phyloP scores from a whole-genome alignment of 2,797 vertebrate genomes.

The Acropternis orthonyx region DNA sequence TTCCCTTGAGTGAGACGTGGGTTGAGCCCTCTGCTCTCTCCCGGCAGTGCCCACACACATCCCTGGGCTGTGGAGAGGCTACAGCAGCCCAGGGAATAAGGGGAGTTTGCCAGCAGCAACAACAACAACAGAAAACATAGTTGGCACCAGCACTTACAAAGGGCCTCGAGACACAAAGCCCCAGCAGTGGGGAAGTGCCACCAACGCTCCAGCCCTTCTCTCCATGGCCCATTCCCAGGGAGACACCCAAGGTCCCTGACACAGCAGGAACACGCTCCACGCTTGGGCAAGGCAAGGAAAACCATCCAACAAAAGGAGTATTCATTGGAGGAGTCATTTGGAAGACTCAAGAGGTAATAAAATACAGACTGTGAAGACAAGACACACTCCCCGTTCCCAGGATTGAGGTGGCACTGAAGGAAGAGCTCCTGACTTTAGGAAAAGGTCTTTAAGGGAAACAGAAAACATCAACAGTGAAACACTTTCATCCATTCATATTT shows the following conservation, averaged over 20 bases:
- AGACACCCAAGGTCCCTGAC: background rate
- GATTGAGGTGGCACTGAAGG: accelerated
- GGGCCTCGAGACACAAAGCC: background rate
- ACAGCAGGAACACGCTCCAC: background rate
- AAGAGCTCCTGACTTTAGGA: background rate
- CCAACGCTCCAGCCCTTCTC: background rate
- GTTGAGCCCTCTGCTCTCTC: background rate
- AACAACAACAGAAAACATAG: background rate
- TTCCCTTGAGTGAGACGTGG: background rate
- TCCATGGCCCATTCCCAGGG: accelerated
- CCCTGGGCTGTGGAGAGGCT: background rate
- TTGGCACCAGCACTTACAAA: background rate
- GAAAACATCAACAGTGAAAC: background rate
- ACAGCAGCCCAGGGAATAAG: background rate
- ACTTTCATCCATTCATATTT: background rate
- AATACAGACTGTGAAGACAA: accelerated
- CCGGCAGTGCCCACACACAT: background rate
- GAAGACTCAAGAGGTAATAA: background rate
- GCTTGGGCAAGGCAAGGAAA: background rate
- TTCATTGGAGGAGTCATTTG: background rate
- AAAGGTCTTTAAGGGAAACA: background rate
- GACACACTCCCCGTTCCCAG: background rate
- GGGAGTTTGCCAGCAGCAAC: background rate
- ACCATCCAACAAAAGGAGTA: background rate
- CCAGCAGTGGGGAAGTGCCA: background rate